Percentiles rank a stretch among this genome's conserved stretches.
Conservation (phyloP, 1,140 invertebrate genomes). For the Galleria mellonella region DNA sequence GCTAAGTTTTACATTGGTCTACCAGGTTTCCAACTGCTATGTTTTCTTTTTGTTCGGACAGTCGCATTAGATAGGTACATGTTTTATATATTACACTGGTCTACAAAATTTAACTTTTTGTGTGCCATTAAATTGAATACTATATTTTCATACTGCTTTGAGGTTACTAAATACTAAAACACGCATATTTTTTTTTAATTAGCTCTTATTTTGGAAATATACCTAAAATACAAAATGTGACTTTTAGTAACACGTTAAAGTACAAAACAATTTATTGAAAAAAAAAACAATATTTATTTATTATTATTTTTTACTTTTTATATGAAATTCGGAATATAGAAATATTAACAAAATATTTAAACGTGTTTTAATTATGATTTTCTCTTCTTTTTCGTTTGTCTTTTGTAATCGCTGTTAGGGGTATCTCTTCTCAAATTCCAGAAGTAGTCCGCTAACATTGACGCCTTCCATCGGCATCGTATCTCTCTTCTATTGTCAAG, state of each 20-base stretch:
- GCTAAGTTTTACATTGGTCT: too few species aligned
- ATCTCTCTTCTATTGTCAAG: background rate
- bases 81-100: too few species aligned
- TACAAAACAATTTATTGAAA: background rate
- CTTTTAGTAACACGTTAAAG: background rate
- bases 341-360: background rate
- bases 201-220: background rate
- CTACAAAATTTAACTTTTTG: too few species aligned
- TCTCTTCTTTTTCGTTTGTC: background rate
- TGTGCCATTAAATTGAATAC: background rate
- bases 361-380: background rate
- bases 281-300: background rate
- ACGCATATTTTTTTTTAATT: background rate
- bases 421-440: background rate
- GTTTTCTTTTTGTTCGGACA: too few species aligned
- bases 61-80: too few species aligned
- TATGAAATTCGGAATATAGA: background rate
- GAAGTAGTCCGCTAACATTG: background rate
- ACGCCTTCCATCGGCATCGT: background rate
- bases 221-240: conserved; percentile 2
- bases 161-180: background rate
- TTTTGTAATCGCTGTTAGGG: background rate
- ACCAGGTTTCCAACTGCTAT: too few species aligned
- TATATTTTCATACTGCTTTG: background rate
- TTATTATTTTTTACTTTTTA: background rate